Percentiles rank a stretch among this genome's conserved stretches.
These are phyloP conservation scores for Sarotherodon lohbergeri DNA, from an alignment of 2,113 vertebrate species.

Conservation along the genomic window DNA sequence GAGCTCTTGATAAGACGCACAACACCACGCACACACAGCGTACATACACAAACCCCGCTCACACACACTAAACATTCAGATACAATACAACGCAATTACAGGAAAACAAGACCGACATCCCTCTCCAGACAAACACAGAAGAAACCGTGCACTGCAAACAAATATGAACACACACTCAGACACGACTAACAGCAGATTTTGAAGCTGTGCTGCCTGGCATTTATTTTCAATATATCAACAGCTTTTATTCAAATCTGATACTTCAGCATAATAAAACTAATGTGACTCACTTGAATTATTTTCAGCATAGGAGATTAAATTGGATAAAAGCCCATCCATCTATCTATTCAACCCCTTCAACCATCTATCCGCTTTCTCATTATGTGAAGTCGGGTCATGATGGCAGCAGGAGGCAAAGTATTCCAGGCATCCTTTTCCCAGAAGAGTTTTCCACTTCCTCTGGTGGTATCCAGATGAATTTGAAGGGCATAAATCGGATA, in stretches of 20 bases:
- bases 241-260: background rate
- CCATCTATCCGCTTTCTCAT: background rate
- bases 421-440: background rate
- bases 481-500: background rate
- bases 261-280: background rate
- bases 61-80: background rate
- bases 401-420: background rate
- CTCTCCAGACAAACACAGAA: background rate
- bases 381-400: background rate
- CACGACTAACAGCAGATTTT: background rate
- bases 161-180: background rate
- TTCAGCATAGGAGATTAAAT: background rate
- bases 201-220: background rate
- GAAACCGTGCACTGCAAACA: background rate
- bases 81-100: background rate
- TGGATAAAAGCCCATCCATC: background rate
- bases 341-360: background rate
- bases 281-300: background rate
- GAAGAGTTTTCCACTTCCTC: background rate
- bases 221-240: background rate
- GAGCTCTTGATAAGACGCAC: conserved; percentile 36
- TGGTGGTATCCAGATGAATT: background rate
- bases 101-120: background rate
- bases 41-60: background rate
- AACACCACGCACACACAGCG: background rate